Evolutionary conservation across 1,140 invertebrate species (phyloP).

Genomic region (Pristionchus pacificus): DNA sequence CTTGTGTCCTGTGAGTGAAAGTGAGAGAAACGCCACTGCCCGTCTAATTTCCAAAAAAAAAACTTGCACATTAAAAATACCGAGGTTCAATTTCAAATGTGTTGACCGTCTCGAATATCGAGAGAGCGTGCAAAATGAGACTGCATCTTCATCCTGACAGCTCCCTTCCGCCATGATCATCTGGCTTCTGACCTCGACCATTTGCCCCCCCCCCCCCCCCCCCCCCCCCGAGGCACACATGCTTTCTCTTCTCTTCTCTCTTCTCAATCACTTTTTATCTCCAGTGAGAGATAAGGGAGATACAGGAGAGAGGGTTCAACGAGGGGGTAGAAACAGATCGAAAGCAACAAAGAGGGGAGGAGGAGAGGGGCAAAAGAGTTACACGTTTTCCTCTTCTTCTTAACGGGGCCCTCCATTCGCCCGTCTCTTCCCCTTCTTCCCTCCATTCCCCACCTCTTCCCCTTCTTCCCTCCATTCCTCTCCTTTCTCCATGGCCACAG

Average conservation of each 20-base stretch:
- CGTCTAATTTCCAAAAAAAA: neutral
- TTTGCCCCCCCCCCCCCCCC: neutral
- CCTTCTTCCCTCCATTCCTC: neutral
- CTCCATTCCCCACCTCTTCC: neutral
- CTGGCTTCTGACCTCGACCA: slow-evolving; percentile 7
- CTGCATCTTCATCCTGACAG: neutral
- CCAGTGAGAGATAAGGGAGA: neutral
- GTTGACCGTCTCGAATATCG: slow-evolving; percentile 2
- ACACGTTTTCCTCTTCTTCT: no score
- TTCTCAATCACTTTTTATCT: neutral
- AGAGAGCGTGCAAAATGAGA: neutral
- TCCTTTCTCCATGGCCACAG: neutral
- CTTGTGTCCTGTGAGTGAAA: slow-evolving; percentile 1
- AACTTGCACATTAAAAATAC: neutral
- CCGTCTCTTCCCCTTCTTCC: neutral
- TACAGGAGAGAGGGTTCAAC: neutral
- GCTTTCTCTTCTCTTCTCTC: neutral
- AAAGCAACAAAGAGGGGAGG: no score
- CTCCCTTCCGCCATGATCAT: neutral
- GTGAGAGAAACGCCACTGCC: neutral
- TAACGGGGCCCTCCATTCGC: neutral
- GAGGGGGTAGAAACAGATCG: neutral
- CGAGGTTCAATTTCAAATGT: neutral
- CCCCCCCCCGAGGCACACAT: neutral
- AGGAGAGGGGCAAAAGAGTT: no score